Percentiles rank a stretch among this genome's conserved stretches.
Conservation (phyloP, 2,113 vertebrate species). For the Ascaphus truei region DNA sequence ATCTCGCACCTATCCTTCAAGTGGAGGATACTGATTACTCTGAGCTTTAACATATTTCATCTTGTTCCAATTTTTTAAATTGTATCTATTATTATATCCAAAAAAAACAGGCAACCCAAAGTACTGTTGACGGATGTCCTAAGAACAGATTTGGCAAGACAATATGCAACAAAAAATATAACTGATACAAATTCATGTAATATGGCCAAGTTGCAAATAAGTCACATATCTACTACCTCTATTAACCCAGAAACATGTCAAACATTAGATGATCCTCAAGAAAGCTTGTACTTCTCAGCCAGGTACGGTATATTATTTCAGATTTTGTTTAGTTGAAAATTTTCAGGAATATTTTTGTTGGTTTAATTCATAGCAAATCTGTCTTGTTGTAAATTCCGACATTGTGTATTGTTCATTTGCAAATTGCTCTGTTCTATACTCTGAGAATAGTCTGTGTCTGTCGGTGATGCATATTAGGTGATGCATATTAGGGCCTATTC, state of each 20-base stretch:
- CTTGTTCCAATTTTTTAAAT: slow-evolving; percentile 44
- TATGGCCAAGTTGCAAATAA: slow-evolving; percentile 57
- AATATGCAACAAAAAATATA: slow-evolving; percentile 58
- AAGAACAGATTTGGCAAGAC: slow-evolving; percentile 62
- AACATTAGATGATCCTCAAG: slow-evolving; percentile 58
- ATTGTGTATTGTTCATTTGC: no score
- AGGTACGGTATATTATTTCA: slow-evolving; percentile 67
- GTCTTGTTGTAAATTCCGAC: no score
- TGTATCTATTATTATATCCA: slow-evolving; percentile 56
- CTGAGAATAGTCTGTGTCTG: background rate
- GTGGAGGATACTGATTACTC: no score
- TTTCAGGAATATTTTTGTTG: no score
- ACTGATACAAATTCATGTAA: slow-evolving; percentile 65
- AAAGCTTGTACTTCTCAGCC: slow-evolving; percentile 61
- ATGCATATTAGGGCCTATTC: no score
- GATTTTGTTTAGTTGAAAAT: no score
- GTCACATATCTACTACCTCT: slow-evolving; percentile 61
- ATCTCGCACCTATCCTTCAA: no score
- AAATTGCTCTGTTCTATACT: slow-evolving; percentile 28
- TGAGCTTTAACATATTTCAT: no score
- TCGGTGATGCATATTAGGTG: no score
- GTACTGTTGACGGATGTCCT: slow-evolving; percentile 64
- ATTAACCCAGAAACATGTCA: slow-evolving; percentile 60
- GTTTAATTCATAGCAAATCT: no score
- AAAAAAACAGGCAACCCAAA: slow-evolving; percentile 60